Conservation (phyloP, 2,888 invertebrate species). For the Machimus atricapillus region DNA sequence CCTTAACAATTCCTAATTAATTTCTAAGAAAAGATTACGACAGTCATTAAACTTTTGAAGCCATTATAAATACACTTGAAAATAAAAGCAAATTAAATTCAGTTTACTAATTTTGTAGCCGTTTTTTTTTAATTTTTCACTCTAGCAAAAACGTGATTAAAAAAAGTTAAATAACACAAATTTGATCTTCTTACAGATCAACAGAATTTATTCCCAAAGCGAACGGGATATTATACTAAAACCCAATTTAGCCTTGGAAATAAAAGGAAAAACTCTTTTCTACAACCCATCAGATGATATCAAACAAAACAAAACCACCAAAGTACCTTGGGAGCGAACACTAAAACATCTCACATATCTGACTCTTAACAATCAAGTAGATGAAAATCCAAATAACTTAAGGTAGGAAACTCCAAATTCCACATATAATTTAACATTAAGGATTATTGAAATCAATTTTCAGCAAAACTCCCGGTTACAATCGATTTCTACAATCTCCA, state of each 20-base stretch:
- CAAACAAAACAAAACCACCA: background rate
- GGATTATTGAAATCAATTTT: background rate
- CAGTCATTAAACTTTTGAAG: too few species aligned
- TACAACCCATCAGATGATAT: conserved; percentile 50
- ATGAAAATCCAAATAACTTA: conserved; percentile 52
- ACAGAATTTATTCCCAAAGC: conserved; percentile 46
- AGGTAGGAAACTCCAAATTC: conserved; percentile 52
- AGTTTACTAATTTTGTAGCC: too few species aligned
- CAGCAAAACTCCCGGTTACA: conserved; percentile 55
- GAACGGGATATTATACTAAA: conserved; percentile 60
- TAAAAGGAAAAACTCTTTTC: conserved; percentile 57
- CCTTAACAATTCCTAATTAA: background rate
- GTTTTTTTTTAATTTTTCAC: too few species aligned
- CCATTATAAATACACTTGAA: too few species aligned
- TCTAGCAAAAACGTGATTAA: too few species aligned
- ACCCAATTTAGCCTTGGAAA: conserved; percentile 55
- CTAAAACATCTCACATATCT: conserved; percentile 73
- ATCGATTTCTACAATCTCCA: conserved; percentile 55
- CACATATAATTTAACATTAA: background rate
- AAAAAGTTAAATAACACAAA: background rate
- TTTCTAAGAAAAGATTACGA: background rate
- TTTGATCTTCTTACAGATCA: background rate
- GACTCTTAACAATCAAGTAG: conserved; percentile 63
- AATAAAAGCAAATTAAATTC: too few species aligned
- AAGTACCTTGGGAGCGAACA: conserved; percentile 71